Conservation (phyloP, 2,797 vertebrate genomes). For the Dipus sagitta region DNA sequence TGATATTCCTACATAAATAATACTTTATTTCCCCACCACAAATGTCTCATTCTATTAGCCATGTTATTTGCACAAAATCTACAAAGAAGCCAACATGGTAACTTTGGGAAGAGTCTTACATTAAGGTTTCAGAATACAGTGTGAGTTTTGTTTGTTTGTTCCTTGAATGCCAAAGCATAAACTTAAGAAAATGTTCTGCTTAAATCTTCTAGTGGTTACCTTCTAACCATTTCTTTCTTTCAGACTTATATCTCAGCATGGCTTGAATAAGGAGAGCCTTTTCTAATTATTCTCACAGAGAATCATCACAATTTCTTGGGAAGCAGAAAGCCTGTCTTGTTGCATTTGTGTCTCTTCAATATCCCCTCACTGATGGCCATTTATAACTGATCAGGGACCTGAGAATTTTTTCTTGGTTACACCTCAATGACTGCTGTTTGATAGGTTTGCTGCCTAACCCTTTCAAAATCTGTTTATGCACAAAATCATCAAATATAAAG, state of each 20-base stretch:
- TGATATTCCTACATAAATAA: not conserved
- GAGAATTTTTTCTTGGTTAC: constrained; percentile 41
- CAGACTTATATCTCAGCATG: not conserved
- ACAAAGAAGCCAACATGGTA: not conserved
- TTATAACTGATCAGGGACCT: constrained; percentile 66
- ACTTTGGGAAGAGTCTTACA: not conserved
- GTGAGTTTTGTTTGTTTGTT: not conserved
- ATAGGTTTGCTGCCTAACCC: constrained; percentile 49
- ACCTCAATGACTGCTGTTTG: not conserved
- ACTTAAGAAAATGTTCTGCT: constrained; percentile 31
- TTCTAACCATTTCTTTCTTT: not conserved
- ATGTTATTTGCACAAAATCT: constrained; percentile 10
- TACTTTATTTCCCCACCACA: not conserved
- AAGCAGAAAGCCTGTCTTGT: constrained; percentile 45
- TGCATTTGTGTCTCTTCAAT: constrained; percentile 52
- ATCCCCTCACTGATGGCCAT: constrained; percentile 11
- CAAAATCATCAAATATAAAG: constrained; percentile 74
- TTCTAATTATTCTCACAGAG: constrained; percentile 35
- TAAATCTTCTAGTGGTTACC: not conserved
- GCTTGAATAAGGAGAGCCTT: not conserved
- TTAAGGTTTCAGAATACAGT: not conserved
- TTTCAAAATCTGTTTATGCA: constrained; percentile 73
- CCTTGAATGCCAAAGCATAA: not conserved
- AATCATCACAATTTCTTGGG: constrained; percentile 12
- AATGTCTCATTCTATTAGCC: constrained; percentile 7